phyloP scores from a whole-genome alignment of 2,113 vertebrate genomes.

The Lanius collurio region DNA sequence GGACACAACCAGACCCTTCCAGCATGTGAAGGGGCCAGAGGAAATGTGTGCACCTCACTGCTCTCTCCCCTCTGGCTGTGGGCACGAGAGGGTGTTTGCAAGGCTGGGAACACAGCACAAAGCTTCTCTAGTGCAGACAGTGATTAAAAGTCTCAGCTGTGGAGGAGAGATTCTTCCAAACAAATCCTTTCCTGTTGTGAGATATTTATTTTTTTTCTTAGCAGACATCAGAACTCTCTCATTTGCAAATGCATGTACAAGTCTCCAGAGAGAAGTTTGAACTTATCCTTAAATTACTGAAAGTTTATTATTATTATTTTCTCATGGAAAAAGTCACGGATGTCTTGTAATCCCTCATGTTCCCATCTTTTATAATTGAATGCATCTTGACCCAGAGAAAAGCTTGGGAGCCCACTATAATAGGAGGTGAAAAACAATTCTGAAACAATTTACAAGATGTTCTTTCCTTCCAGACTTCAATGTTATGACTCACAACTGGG shows the following conservation, averaged over 20 bases:
- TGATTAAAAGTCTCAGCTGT: neutral
- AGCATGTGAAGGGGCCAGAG: neutral
- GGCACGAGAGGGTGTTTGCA: neutral
- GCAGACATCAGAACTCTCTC: slow-evolving; percentile 43
- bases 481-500: neutral
- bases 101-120: neutral
- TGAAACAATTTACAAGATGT: slow-evolving; percentile 14
- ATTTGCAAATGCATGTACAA: slow-evolving; percentile 42
- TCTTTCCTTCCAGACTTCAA: neutral
- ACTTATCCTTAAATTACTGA: slow-evolving; percentile 57
- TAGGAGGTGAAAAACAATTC: slow-evolving; percentile 22
- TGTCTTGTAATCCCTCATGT: slow-evolving; percentile 37
- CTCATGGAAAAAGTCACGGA: slow-evolving; percentile 65
- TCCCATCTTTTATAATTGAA: slow-evolving; percentile 48
- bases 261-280: slow-evolving; percentile 59
- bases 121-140: neutral
- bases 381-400: slow-evolving; percentile 38
- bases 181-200: slow-evolving; percentile 39
- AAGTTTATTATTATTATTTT: slow-evolving; percentile 67
- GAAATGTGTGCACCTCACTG: neutral
- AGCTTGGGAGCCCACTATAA: neutral
- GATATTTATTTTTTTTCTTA: neutral
- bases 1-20: neutral
- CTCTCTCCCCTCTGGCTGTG: neutral
- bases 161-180: slow-evolving; percentile 19